A percentile compares a stretch with the other conserved stretches of the same genome.
These are phyloP conservation scores for Umimayanthus kanabou DNA, from an alignment of 92 coral and sea anemone species.

Conservation along the genomic window DNA sequence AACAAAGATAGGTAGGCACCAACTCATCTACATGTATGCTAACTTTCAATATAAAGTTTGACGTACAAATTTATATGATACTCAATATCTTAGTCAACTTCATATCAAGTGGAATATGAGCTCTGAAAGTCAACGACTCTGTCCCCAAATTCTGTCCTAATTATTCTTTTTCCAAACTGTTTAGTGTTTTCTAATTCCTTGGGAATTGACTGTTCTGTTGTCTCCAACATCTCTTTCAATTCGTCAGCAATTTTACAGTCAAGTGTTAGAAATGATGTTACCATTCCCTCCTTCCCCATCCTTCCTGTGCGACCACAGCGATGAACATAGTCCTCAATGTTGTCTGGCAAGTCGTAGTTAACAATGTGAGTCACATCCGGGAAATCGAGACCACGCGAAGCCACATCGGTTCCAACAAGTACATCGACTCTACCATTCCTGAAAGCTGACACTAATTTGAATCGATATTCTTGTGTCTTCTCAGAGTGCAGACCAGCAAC, in stretches of 20 bases:
- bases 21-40: background rate
- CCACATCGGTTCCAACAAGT: slow-evolving; percentile 90
- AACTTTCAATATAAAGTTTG: background rate
- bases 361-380: slow-evolving; percentile 95
- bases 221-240: slow-evolving; percentile 85
- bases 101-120: slow-evolving; percentile 1
- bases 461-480: slow-evolving; percentile 89
- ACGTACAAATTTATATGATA: too few relatives aligned
- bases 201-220: slow-evolving; percentile 86
- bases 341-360: slow-evolving; percentile 91
- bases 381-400: slow-evolving; percentile 95
- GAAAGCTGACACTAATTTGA: slow-evolving; percentile 78
- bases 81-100: background rate
- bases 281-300: slow-evolving; percentile 87
- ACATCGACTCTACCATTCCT: slow-evolving; percentile 91
- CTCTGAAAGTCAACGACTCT: slow-evolving; percentile 60
- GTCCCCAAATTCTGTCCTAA: slow-evolving; percentile 94
- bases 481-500: slow-evolving; percentile 96
- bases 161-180: slow-evolving; percentile 91
- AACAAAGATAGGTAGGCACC: background rate
- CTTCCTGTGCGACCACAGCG: slow-evolving; percentile 98
- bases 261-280: slow-evolving; percentile 91
- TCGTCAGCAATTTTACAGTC: slow-evolving; percentile 94
- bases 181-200: slow-evolving; percentile 85
- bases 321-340: slow-evolving; percentile 91